These are phyloP conservation scores for Tragelaphus strepsiceros DNA, from an alignment of 2,113 vertebrate genomes.

Conservation along the genomic window DNA sequence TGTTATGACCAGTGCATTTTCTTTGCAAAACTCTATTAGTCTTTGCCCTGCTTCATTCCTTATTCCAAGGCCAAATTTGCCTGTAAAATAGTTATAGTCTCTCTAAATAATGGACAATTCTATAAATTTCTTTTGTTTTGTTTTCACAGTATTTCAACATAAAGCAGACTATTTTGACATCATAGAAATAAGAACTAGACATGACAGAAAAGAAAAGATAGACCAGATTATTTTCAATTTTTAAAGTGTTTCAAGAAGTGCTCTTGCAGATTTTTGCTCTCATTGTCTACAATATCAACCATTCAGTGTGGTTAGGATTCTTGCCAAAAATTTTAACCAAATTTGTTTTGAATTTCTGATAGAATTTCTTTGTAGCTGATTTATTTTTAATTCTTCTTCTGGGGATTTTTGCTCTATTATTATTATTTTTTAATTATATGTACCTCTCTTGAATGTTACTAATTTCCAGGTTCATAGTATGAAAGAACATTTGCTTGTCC, in stretches of 20 bases:
- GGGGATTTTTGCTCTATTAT: not conserved
- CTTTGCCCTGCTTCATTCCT: too few relatives aligned
- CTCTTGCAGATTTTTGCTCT: not conserved
- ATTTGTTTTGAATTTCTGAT: slow-evolving; percentile 56
- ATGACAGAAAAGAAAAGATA: not conserved
- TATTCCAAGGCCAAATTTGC: too few relatives aligned
- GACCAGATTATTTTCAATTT: slow-evolving; percentile 12
- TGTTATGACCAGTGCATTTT: too few relatives aligned
- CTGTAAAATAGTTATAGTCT: not conserved
- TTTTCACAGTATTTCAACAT: not conserved
- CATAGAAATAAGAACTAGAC: not conserved
- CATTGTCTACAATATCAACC: not conserved
- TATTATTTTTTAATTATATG: not conserved
- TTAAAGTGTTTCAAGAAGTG: slow-evolving; percentile 25
- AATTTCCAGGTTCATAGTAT: not conserved
- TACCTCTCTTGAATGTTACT: not conserved
- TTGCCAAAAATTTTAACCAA: slow-evolving; percentile 42
- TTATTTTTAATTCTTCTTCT: slow-evolving; percentile 53
- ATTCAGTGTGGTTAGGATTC: not conserved
- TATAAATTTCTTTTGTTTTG: not conserved
- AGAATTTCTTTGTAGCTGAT: slow-evolving; percentile 28
- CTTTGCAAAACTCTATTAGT: too few relatives aligned
- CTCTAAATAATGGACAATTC: not conserved
- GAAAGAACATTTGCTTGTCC: not conserved
- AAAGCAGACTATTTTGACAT: not conserved